phyloP scores from a whole-genome alignment of 2,888 invertebrate genomes.

The Nomada ruficornis region DNA sequence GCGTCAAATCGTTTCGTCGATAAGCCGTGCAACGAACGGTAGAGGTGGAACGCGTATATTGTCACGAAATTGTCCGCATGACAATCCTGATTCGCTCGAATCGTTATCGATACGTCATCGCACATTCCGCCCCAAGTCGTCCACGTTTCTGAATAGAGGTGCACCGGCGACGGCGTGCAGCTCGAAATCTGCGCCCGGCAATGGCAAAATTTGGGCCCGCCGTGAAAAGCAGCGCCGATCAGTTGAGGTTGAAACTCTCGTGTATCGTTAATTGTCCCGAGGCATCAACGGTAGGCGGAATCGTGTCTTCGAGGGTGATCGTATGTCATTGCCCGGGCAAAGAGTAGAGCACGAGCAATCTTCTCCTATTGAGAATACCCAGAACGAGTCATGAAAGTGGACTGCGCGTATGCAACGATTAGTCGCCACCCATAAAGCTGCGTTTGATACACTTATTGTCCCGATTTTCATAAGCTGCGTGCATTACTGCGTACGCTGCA shows the following conservation, averaged over 20 bases:
- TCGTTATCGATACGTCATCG: not conserved
- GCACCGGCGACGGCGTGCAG: not conserved
- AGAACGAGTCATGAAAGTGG: conserved; percentile 50
- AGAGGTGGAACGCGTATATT: not conserved
- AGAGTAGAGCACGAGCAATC: conserved; percentile 40
- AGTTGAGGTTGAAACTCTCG: not conserved
- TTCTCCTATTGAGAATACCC: conserved; percentile 53
- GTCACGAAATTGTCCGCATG: conserved; percentile 5
- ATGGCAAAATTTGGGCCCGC: not conserved
- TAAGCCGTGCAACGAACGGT: not conserved
- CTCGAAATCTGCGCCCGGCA: not conserved
- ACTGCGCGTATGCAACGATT: conserved; percentile 53
- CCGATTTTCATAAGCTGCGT: conserved; percentile 51
- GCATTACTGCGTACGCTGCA: not conserved
- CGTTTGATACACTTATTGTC: conserved; percentile 39
- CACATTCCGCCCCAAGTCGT: not conserved
- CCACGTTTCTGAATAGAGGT: not conserved
- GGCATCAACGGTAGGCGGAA: conserved; percentile 45
- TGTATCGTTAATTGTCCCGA: conserved; percentile 25
- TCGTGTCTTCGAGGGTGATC: conserved; percentile 33
- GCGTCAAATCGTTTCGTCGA: not conserved
- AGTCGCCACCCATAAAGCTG: conserved; percentile 57
- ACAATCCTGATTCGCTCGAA: not conserved
- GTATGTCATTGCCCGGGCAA: conserved; percentile 56
- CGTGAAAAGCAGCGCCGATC: not conserved